These are phyloP conservation scores for Drosophila melanosoma DNA, from an alignment of 2,888 invertebrate genomes.

Conservation along the genomic window DNA sequence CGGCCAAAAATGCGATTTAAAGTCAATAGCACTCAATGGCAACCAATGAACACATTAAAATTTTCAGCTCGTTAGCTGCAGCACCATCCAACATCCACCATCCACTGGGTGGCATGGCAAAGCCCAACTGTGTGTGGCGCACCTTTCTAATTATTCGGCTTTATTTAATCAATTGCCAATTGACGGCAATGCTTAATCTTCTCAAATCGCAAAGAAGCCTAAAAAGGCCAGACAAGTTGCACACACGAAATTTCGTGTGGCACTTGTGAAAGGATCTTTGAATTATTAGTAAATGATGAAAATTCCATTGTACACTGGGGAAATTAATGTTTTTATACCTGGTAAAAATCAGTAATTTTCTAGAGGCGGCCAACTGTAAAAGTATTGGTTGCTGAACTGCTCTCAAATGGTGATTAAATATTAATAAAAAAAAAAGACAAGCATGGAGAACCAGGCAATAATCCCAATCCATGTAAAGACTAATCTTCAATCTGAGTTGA, in stretches of 20 bases:
- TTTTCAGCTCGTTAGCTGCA: slow-evolving; percentile 34
- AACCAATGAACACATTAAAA: slow-evolving; percentile 37
- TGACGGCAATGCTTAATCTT: slow-evolving; percentile 12
- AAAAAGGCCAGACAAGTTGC: background rate
- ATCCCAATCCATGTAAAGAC: background rate
- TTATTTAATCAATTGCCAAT: slow-evolving; percentile 38
- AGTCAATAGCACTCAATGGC: slow-evolving; percentile 50
- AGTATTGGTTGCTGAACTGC: background rate
- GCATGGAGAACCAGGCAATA: background rate
- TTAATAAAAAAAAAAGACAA: background rate
- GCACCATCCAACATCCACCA: slow-evolving; percentile 13
- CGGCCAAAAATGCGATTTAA: slow-evolving; percentile 63
- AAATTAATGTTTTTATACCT: background rate
- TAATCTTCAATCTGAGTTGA: background rate
- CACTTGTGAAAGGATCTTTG: background rate
- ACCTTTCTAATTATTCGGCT: slow-evolving; percentile 53
- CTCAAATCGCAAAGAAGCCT: background rate
- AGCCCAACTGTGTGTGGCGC: slow-evolving; percentile 44
- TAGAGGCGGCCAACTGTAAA: background rate
- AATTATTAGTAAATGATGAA: background rate
- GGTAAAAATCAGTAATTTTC: background rate
- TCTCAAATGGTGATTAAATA: background rate
- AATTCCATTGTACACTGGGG: background rate
- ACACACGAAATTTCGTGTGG: background rate
- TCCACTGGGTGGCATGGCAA: slow-evolving; percentile 22